phyloP scores from a whole-genome alignment of 2,113 vertebrate species.

The Sturnus vulgaris region DNA sequence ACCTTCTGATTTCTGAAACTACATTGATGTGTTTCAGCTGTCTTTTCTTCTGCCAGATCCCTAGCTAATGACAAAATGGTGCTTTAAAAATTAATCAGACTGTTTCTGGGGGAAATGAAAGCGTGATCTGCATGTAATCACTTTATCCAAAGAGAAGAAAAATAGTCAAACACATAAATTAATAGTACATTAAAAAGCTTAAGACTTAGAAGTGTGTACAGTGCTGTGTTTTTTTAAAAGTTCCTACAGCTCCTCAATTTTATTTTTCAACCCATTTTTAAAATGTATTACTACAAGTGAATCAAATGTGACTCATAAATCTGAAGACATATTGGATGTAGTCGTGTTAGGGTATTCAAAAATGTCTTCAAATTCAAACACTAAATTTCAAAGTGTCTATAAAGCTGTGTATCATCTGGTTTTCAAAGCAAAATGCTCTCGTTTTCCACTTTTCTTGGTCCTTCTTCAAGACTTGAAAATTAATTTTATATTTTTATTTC shows the following conservation, averaged over 20 bases:
- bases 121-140: background rate
- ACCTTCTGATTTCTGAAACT: conserved; percentile 6
- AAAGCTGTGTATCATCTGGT: background rate
- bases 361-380: background rate
- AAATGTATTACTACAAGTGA: background rate
- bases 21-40: background rate
- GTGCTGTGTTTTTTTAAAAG: background rate
- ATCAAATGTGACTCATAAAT: background rate
- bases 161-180: background rate
- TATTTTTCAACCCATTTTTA: background rate
- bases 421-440: background rate
- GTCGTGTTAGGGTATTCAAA: background rate
- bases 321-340: background rate
- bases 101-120: background rate
- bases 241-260: background rate
- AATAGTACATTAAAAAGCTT: background rate
- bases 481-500: background rate
- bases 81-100: conserved; percentile 39
- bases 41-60: conserved; percentile 27
- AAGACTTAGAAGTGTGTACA: background rate
- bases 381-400: background rate
- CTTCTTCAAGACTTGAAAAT: background rate
- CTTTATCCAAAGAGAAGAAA: background rate
- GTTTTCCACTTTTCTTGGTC: background rate
- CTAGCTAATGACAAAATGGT: conserved; percentile 19